A percentile compares a stretch with the other conserved stretches of the same genome.
phyloP scores from a whole-genome alignment of 2,113 vertebrate species.

The Pseudois nayaur region DNA sequence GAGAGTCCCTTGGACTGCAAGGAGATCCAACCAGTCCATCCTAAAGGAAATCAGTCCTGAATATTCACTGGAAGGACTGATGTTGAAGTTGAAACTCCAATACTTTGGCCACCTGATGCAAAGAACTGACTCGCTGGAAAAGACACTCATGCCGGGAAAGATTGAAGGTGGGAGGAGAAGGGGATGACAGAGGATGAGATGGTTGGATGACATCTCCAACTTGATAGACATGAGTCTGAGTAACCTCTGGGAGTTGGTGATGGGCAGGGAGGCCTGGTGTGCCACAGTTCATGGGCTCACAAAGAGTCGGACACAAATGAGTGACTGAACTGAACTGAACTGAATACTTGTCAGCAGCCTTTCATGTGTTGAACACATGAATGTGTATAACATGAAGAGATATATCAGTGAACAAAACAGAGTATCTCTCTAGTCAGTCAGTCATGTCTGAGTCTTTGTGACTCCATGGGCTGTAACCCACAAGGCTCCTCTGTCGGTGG shows the following conservation, averaged over 20 bases:
- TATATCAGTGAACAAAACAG: background rate
- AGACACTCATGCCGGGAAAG: background rate
- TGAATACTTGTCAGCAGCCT: background rate
- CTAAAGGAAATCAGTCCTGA: background rate
- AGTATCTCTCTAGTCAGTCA: background rate
- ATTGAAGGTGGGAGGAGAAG: background rate
- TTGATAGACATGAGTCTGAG: background rate
- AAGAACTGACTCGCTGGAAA: fast-evolving
- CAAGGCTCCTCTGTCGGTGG: background rate
- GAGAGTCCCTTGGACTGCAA: background rate
- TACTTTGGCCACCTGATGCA: background rate
- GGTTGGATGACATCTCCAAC: background rate
- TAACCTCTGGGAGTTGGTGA: background rate
- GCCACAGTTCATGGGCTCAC: fast-evolving
- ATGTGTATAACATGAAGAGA: background rate
- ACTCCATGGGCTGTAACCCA: background rate
- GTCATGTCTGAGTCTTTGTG: background rate
- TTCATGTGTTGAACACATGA: background rate
- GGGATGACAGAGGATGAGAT: background rate
- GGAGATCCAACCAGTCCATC: background rate
- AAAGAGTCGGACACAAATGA: background rate
- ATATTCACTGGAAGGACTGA: background rate
- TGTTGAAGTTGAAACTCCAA: background rate
- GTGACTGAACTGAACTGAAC: background rate
- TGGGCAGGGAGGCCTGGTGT: background rate